Evolutionary conservation across 2,888 invertebrate genomes (phyloP), one percentile per base, ranked within the genome.

Genomic region (Drosophila fulvimacula): DNA sequence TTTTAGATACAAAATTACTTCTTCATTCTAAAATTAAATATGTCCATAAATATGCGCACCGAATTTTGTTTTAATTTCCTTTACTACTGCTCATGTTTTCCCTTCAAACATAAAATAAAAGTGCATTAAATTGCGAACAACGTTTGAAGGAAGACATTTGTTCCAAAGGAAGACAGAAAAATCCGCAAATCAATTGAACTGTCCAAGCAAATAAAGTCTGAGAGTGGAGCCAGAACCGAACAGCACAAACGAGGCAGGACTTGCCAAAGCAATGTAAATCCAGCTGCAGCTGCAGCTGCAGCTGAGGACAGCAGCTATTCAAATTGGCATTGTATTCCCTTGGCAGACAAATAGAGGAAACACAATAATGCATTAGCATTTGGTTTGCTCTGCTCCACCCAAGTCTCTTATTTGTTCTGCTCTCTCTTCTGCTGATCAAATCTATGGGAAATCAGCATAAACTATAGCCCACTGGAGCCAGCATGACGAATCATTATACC

Each of bases 401-500:
- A 19, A 42, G 53, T 34, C 39, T 21, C 39, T 61, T 34, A 34
- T 15, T 46, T 27, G 21, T 17, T 36, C 34, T 4, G 5, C 6
- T 39, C 9, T 57, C 11, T 48, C 21, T 4, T 1, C 11, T 27
- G 3, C 46, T 46, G n/a, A 27, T 27, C 27, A 17, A 46, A 41
- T 55, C 13, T 11, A 52, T 32, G 24, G 17, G 46, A 65, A 73
- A 76, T 53, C 49, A 65, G 39, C 60, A 59, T 42, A 44, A 69
- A 48, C 53, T 55, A 39, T 51, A 21, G 64, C 41, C 49, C 55
- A 30, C n/a, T 53, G 65, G 21, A 73, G 68, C 67, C 46, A 69
- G 80, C 80, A 73, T 82, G 85, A 73, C 80, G 82, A 83, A 88
- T 83, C 85, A 87, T 82, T 87, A 52, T 72, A 53, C 65, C 72